Evolutionary conservation across 2,113 vertebrate species (phyloP).

Genomic region (Morone chrysops): DNA sequence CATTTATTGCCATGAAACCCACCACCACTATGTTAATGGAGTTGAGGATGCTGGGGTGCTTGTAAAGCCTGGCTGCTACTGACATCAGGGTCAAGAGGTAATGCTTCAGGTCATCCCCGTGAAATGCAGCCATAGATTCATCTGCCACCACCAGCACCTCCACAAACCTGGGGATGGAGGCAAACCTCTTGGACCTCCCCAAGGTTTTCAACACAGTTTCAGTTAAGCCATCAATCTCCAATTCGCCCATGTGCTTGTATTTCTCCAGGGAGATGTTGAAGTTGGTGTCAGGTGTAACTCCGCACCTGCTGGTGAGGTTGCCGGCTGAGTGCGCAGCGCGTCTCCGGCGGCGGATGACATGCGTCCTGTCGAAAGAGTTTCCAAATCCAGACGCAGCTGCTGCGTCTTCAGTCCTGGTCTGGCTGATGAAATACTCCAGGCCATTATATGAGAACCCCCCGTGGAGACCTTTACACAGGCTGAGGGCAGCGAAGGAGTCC

Average conservation of each 20-base stretch:
- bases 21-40: slow-evolving; percentile 94
- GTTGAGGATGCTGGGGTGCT: slow-evolving; percentile 95
- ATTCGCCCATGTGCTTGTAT: slow-evolving; percentile 81
- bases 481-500: slow-evolving; percentile 92
- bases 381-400: slow-evolving; percentile 3
- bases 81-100: slow-evolving; percentile 96
- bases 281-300: slow-evolving; percentile 86
- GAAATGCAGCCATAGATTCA: slow-evolving; percentile 96
- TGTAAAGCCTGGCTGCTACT: slow-evolving; percentile 94
- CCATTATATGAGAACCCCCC: slow-evolving; percentile 92
- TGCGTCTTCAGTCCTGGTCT: slow-evolving; percentile 60
- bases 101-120: slow-evolving; percentile 93
- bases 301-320: slow-evolving; percentile 88
- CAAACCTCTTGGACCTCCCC: slow-evolving; percentile 91
- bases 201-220: slow-evolving; percentile 74
- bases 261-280: slow-evolving; percentile 87
- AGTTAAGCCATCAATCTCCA: slow-evolving; percentile 47
- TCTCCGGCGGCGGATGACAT: slow-evolving; percentile 87
- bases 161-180: slow-evolving; percentile 92
- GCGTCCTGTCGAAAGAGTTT: slow-evolving; percentile 72
- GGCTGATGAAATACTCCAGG: slow-evolving; percentile 91
- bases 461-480: slow-evolving; percentile 91
- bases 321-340: slow-evolving; percentile 48
- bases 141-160: slow-evolving; percentile 98
- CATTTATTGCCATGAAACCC: slow-evolving; percentile 91